Evolutionary conservation across 1,140 invertebrate genomes (phyloP), one percentile per base, ranked within the genome.

Genomic region (Rhizoglyphus robini): DNA sequence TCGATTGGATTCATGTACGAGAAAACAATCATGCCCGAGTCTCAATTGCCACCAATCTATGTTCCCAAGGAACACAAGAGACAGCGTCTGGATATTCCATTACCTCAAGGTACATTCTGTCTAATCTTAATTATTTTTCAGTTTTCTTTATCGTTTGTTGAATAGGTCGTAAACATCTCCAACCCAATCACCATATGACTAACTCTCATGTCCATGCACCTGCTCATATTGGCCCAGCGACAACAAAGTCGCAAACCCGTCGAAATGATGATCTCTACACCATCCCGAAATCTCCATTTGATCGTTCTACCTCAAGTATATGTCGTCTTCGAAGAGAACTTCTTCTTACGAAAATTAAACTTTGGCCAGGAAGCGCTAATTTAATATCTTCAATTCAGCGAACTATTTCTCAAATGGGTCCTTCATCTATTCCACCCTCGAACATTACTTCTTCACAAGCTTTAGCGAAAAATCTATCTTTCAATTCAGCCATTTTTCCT

Each of bases 1-100:
- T 84, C 86, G 51, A 74, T 90, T 71, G 81, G 83, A 34, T 90
- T 91, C 72, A 80, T 95, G 51, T 96, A 96, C 75, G 88, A 93
- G 66, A 81, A 80, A 65, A 83, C 81, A 13, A 79, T 86, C 13
- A 92, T 96, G 81, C 79, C 84, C 11, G 91, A 96, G 73, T 78
- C 83, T 30, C 83, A 88, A 72, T 76, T 94, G 29, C 90, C 90
- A 11, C 87, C 90, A 5, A 82, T 95, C 18, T 90, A 88, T 72
- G 78, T 88, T 18, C 87, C 85, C 71, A 88, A 87, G 71, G 88
- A 90, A 70, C 77, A 79, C 15, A 90, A 90, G 72, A 79, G 87
- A 69, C 80, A 80, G 1, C 82, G 84, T 51, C 73, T 82, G 0
- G 88, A 90, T n/a, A n/a, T 65, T 77, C 77, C 30, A 67, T 77